Evolutionary conservation across 2,113 vertebrate species (phyloP).

Genomic region (Hystrix brachyura): DNA sequence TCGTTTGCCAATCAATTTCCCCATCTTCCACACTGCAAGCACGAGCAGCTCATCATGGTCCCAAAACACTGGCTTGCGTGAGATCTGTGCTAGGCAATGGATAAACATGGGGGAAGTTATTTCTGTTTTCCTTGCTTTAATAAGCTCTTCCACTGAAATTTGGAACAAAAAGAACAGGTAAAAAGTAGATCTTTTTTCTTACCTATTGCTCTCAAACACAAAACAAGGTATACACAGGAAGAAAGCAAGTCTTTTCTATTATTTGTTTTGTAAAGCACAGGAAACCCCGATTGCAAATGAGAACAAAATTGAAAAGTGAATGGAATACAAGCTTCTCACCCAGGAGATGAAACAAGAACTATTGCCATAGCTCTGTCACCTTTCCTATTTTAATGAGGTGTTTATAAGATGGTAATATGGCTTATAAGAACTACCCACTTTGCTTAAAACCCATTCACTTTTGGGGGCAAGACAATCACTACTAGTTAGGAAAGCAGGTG

Average conservation of each 20-base stretch:
- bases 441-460: constrained; percentile 71
- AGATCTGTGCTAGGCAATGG: neutral
- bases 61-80: neutral
- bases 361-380: constrained; percentile 50
- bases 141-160: neutral
- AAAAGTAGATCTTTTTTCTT: constrained; percentile 1
- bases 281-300: neutral
- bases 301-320: neutral
- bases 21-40: neutral
- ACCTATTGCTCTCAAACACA: neutral
- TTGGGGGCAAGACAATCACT: constrained; percentile 41
- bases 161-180: constrained; percentile 9
- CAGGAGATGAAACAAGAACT: neutral
- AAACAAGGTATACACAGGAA: neutral
- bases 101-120: neutral
- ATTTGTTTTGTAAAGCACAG: neutral
- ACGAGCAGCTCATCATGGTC: fast-evolving
- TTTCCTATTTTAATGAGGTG: constrained; percentile 56
- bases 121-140: constrained; percentile 38
- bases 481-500: constrained; percentile 71
- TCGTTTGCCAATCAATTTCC: neutral
- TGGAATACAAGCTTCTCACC: constrained; percentile 54
- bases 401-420: constrained; percentile 53
- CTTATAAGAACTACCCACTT: constrained; percentile 65
- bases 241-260: neutral